Percentiles rank a stretch among this genome's conserved stretches.
Conservation (phyloP, 2,888 invertebrate genomes). For the Pharmacophagus antenor region DNA sequence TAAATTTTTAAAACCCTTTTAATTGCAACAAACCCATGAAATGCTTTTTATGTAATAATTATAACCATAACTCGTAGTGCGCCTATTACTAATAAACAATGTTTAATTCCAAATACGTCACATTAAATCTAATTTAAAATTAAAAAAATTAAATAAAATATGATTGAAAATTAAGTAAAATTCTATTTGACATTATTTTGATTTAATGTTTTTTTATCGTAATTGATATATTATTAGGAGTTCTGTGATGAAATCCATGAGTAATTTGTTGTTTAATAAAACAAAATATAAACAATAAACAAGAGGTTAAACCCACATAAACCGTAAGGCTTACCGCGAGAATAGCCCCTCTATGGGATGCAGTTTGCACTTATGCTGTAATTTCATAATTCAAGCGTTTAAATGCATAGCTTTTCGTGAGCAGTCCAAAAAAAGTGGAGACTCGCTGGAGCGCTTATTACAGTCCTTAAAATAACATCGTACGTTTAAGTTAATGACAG, state of each 20-base stretch:
- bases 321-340: conserved; percentile 26
- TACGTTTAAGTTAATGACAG: conserved; percentile 81
- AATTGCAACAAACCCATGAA: conserved; percentile 40
- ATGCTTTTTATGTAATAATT: neutral
- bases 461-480: conserved; percentile 80
- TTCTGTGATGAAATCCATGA: neutral
- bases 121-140: too few relatives aligned
- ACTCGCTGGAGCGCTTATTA: conserved; percentile 72
- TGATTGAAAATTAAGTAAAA: too few relatives aligned
- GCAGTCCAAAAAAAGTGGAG: conserved; percentile 64
- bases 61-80: too few relatives aligned
- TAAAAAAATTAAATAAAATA: too few relatives aligned
- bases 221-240: too few relatives aligned
- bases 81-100: too few relatives aligned
- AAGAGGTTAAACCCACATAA: conserved; percentile 12
- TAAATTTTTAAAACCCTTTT: conserved; percentile 60
- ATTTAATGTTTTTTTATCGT: too few relatives aligned
- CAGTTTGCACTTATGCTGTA: conserved; percentile 77
- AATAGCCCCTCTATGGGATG: conserved; percentile 45
- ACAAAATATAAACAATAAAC: neutral
- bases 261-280: neutral
- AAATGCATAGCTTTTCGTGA: conserved; percentile 80
- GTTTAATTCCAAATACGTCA: too few relatives aligned
- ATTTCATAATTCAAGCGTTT: conserved; percentile 81
- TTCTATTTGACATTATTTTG: too few relatives aligned